Evolutionary conservation across 2,797 vertebrate genomes (phyloP).

Genomic region (Remorina albescens): DNA sequence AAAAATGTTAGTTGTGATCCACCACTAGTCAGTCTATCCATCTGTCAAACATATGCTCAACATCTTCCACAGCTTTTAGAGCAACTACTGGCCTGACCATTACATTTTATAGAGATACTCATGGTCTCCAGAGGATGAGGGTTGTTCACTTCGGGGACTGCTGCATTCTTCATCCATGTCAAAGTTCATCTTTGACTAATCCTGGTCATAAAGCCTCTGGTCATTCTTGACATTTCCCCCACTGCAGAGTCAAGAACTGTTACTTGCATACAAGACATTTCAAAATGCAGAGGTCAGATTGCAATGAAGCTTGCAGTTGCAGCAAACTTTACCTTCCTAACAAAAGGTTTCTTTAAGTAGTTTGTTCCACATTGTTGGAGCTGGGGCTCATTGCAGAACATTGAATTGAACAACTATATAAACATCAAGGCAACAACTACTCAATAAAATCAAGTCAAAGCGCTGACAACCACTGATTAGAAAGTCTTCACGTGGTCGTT

Average conservation of each 20-base stretch:
- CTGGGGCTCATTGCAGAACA: background rate
- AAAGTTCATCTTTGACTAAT: background rate
- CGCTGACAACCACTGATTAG: conserved; percentile 48
- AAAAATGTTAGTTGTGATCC: background rate
- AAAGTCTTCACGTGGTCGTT: conserved; percentile 46
- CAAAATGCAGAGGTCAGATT: conserved; percentile 8
- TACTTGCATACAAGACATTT: conserved; percentile 10
- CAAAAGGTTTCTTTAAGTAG: background rate
- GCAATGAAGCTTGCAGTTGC: conserved; percentile 8
- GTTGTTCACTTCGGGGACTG: background rate
- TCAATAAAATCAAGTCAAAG: conserved; percentile 29
- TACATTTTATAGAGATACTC: background rate
- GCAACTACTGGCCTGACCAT: background rate
- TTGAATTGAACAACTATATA: background rate
- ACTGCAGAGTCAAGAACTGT: background rate
- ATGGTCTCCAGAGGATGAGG: background rate
- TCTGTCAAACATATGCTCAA: background rate
- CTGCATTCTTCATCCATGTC: background rate
- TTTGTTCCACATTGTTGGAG: background rate
- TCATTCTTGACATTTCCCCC: conserved; percentile 15
- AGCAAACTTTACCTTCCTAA: background rate
- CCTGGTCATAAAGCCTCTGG: background rate
- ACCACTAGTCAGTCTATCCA: background rate
- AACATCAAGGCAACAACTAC: conserved; percentile 21
- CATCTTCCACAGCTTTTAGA: background rate